Base-by-base conservation (phyloP, 2,113 vertebrate species). In the Dipodomys ordii region DNA sequence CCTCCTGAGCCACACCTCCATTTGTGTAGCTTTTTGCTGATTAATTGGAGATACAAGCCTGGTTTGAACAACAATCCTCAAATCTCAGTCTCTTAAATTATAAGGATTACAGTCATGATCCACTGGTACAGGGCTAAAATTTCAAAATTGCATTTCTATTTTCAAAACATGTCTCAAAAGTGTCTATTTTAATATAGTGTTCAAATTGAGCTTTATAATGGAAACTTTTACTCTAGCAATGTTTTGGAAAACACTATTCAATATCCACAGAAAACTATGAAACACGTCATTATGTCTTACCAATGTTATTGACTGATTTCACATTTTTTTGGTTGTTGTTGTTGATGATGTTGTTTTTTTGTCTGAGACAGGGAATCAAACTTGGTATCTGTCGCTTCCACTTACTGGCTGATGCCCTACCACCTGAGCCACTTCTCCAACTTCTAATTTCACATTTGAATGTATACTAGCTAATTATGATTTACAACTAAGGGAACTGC, bases 111-210 rank as follows among this genome's bases (percentile, higher is more conserved):
- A 16, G 53, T 57, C 53, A 57, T 57, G 15, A 18, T 18, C 53
- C 15, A 13, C 53, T 18, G 3, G 53, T 57, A 13, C 53, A 16
- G 15, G 53, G 53, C 15, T 57, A 18, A 57, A 18, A 3, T 57
- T 57, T 13, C 3, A 79, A 90, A 93, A 88, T 60, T 82, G 73
- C 32, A 81, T 79, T 94, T 73, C 49, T 76, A 86, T 77, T 77
- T 94, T 78, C 11, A 92, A 94, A 94, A 67, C 32, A 91, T 20
- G 57, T 46, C 32, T 77, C 73, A 67, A 95, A 72, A 88, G 79
- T 53, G 69, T 32, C 15, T 20, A 68, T 83, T 84, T 77, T 84
- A 93, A 80, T 67, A 78, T 28, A 78, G 39, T 6, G 39, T 81
- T 95, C 76, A 90, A 95, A 93, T 6, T 67, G 18, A 83, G 23